Evolutionary conservation across 2,113 vertebrate genomes (phyloP), one percentile per base, ranked within the genome.

Genomic region (Seriola rivoliana): DNA sequence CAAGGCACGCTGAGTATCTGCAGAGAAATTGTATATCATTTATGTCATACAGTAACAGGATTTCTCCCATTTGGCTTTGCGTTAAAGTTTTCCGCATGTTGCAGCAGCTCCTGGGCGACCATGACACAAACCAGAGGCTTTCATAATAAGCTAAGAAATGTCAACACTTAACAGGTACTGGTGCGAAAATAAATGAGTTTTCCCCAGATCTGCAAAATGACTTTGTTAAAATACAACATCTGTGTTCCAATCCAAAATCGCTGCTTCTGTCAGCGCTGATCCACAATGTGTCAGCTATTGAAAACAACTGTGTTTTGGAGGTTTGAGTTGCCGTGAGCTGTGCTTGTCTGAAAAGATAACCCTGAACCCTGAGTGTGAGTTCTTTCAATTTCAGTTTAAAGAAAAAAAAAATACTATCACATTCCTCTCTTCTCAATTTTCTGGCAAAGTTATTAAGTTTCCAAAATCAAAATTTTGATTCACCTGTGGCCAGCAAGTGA

Each of bases 1-100:
- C 87, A 99, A 93, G 82, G 96, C 97, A 84, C 93, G 90, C 87
- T 95, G 95, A 40, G 95, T 96, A 93, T 99, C 98, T 98, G 92
- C 5, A 80, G 32, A 74, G 74, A 79, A 74, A 88, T 46, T 34
- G 63, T 55, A 63, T 16, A 59, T 75, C 62, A 54, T 85, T 67
- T 54, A 58, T 79, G 71, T 71, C 83, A 85, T 55, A 75, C 59
- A 38, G 58, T 78, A 67, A 68, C 71, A 68, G 42, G 42, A 71
- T 74, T 71, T 58, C 57, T 69, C 38, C 19, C 16, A 8, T 54
- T 44, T 74, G 71, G 48, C 75, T 80, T 80, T 58, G 62, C 11
- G 17, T 68, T 78, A 13, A 14, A 29, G 29, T 29, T 38, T 62
- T 76, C 63, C 23, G 36, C 36, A 75, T 48, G 52, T 54, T 71